Evolutionary conservation across 2,888 invertebrate genomes (phyloP), one percentile per base, ranked within the genome.

Genomic region (Amblyjoppa proteus): DNA sequence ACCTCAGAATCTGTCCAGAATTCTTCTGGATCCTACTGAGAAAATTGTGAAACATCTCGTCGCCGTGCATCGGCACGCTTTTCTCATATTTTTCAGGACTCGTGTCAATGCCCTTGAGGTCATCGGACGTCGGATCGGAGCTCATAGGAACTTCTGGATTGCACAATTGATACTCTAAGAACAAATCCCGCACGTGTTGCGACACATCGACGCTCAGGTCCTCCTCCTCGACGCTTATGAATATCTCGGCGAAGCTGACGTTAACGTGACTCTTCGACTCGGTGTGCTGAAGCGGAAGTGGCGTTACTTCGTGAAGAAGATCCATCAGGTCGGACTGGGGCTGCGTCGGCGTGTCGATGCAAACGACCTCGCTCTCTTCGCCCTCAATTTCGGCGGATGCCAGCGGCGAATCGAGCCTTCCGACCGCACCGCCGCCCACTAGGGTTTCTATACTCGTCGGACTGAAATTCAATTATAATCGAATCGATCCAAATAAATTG

Each of bases 1-100:
- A 98, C 98, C 98, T 96, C 74, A 98, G 94, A 90, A 98, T 95
- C 94, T 98, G 98, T 20, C 97, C 97, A 0, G 98, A 97, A 95
- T 97, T 97, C 71, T 95, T 94, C 87, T 97, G 96, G 78, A 98
- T 95, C 82, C 96, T 96, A 64, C 96, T 96, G 31, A 97, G 93
- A 92, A 98, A 98, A 82, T 97, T 96, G 93, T 98, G 97, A 92
- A 98, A 98, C 94, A 97, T 95, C 87, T 96, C 95, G 93, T 98
- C 98, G 0, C 98, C 98, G 92, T 98, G 98, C 41, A 96, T 95
- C 0, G 98, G 97, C 77, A 96, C 93, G 0, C 96, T 95, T 90
- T 97, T 97, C 91, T 98, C 98, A 91, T 98, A 98, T 34, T 96
- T 95, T 91, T 98, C 98, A 13, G 95, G 94, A 13, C 91, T 93